Evolutionary conservation across 2,797 vertebrate species (phyloP), one percentile per base, ranked within the genome.

Genomic region (Myotis findleyi): DNA sequence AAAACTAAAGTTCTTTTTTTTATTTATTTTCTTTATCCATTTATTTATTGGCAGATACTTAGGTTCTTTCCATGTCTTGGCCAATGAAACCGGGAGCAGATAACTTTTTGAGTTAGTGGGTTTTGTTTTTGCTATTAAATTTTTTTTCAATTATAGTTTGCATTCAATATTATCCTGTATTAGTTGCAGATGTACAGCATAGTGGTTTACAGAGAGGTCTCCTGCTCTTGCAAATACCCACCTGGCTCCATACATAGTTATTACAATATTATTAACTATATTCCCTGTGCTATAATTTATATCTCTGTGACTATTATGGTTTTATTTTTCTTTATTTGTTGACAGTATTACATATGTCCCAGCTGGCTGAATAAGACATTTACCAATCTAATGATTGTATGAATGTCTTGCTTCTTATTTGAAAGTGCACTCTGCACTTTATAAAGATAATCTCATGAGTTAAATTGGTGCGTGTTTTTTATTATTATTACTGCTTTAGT

Each of bases 381-480:
- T 89, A 87, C 25, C 27, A 16, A 86, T 86, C n/a, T 76, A 53
- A 69, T 68, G 27, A 44, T 8, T 72, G 10, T 64, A 86, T 14
- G 59, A 47, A 30, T 77, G 30, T 25, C 84, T 57, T 86, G 18
- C 20, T 82, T 89, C 85, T 90, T 75, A 86, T 62, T 93, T 86
- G 53, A 73, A 94, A 72, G 25, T 68, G 2, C 5, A 27, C 27
- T 49, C 18, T 75, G n/a, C 5, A 77, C 23, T 77, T 87, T 83
- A n/a, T 49, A 33, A 92, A 89, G 66, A 73, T 62, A 68, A 71
- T 59, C 3, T 59, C 36, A 44, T 73, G 71, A 80, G 36, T 75
- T 90, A 89, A 90, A 55, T 53, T 57, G 14, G 7, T 91, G 27
- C 14, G 13, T 59, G 30, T 10, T 44, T 84, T 95, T 90, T 49